These are phyloP conservation scores for Zophobas morio DNA, from an alignment of 1,140 invertebrate genomes.

Conservation along the genomic window DNA sequence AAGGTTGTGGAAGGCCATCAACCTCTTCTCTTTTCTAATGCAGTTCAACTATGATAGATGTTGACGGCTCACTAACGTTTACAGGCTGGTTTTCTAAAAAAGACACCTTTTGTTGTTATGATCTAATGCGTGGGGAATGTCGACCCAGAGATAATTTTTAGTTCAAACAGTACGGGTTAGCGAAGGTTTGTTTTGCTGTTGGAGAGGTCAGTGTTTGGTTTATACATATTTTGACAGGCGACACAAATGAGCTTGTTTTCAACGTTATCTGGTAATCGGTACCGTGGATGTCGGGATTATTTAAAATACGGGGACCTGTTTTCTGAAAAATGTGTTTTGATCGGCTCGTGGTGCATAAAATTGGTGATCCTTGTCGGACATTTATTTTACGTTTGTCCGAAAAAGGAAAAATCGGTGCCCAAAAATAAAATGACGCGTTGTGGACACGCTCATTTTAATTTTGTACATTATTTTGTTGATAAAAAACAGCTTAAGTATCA, in stretches of 20 bases:
- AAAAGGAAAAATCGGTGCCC: too few relatives aligned
- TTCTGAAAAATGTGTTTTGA: too few relatives aligned
- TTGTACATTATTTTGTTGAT: too few relatives aligned
- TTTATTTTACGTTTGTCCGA: too few relatives aligned
- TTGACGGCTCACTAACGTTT: neutral
- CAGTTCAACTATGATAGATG: constrained; percentile 23
- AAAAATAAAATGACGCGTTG: too few relatives aligned
- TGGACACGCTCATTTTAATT: too few relatives aligned
- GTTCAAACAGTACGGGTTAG: constrained; percentile 17
- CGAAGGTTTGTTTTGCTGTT: constrained; percentile 1
- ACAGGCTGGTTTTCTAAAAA: constrained; percentile 3
- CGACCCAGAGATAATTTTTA: constrained; percentile 21
- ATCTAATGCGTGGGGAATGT: constrained; percentile 20
- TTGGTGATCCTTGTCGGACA: too few relatives aligned
- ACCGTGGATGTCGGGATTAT: too few relatives aligned
- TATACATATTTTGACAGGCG: constrained; percentile 28
- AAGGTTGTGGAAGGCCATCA: constrained; percentile 35
- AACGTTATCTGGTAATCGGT: neutral
- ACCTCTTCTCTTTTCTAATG: neutral
- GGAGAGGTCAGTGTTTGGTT: constrained; percentile 28
- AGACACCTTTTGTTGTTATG: constrained; percentile 21
- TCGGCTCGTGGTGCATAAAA: too few relatives aligned
- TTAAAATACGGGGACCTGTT: too few relatives aligned
- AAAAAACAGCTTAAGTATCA: too few relatives aligned
- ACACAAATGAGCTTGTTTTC: neutral